Conservation (phyloP, 2,888 invertebrate genomes). For the Lamellibrachia satsuma region DNA sequence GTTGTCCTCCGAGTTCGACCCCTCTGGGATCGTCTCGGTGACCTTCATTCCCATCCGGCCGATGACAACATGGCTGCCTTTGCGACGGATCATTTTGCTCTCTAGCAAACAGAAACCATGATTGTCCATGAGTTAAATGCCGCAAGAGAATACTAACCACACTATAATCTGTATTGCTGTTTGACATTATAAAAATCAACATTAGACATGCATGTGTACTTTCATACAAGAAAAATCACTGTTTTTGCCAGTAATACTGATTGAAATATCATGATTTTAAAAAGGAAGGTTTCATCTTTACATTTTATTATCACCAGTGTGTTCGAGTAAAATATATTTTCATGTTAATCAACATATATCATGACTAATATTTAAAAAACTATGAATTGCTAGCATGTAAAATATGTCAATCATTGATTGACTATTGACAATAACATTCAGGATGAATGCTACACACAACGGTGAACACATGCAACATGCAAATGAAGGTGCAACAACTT, state of each 20-base stretch:
- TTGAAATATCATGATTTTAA: not conserved
- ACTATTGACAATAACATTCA: too few relatives aligned
- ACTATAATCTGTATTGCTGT: not conserved
- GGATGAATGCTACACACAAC: too few relatives aligned
- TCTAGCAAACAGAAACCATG: not conserved
- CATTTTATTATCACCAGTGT: too few relatives aligned
- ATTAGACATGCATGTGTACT: not conserved
- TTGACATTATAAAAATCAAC: not conserved
- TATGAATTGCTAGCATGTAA: not conserved
- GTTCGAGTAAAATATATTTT: too few relatives aligned
- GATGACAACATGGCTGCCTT: not conserved
- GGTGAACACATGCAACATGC: not conserved
- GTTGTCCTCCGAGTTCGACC: not conserved
- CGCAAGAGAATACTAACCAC: too few relatives aligned
- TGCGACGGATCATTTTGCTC: not conserved
- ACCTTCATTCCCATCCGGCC: not conserved
- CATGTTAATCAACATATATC: too few relatives aligned
- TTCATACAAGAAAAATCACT: not conserved
- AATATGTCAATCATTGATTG: too few relatives aligned
- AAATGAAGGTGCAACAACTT: not conserved
- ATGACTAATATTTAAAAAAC: not conserved
- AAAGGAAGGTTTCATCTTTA: too few relatives aligned
- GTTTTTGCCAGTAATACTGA: too few relatives aligned
- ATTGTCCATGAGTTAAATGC: too few relatives aligned
- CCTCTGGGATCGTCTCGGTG: not conserved